Evolutionary conservation across 2,888 invertebrate species (phyloP).

Genomic region (Trachelus stipa): DNA sequence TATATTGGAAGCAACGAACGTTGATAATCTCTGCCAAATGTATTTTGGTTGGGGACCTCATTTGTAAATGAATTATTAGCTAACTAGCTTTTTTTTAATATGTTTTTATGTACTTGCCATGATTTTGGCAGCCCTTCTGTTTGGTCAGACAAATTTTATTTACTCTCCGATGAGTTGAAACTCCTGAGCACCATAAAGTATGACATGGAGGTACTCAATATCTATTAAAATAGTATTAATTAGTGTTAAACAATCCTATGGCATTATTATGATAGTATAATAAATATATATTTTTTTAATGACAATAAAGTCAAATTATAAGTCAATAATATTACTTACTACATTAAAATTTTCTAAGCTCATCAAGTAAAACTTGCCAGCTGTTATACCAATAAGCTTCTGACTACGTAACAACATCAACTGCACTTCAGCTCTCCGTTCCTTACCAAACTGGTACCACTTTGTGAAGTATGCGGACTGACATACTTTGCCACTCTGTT

Average conservation of each 20-base stretch:
- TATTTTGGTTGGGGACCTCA: conserved; percentile 97
- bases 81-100: not conserved
- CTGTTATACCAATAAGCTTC: conserved; percentile 44
- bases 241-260: not conserved
- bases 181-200: conserved; percentile 51
- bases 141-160: conserved; percentile 2
- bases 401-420: conserved; percentile 47
- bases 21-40: conserved; percentile 94
- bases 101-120: conserved; percentile 8
- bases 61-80: conserved; percentile 68
- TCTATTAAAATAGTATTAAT: conserved; percentile 33
- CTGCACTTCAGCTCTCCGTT: conserved; percentile 33
- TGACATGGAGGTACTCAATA: conserved; percentile 48
- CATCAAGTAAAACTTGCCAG: conserved; percentile 51
- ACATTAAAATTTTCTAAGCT: conserved; percentile 45
- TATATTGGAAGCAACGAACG: conserved; percentile 90
- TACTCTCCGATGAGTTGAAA: conserved; percentile 19
- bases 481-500: conserved; percentile 25
- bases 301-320: not conserved
- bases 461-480: conserved; percentile 39
- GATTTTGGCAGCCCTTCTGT: not conserved
- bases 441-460: conserved; percentile 41
- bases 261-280: not conserved
- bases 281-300: conserved; percentile 3
- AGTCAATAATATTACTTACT: conserved; percentile 28